Evolutionary conservation across 2,888 invertebrate genomes (phyloP).

Genomic region (Clitarchus hookeri): DNA sequence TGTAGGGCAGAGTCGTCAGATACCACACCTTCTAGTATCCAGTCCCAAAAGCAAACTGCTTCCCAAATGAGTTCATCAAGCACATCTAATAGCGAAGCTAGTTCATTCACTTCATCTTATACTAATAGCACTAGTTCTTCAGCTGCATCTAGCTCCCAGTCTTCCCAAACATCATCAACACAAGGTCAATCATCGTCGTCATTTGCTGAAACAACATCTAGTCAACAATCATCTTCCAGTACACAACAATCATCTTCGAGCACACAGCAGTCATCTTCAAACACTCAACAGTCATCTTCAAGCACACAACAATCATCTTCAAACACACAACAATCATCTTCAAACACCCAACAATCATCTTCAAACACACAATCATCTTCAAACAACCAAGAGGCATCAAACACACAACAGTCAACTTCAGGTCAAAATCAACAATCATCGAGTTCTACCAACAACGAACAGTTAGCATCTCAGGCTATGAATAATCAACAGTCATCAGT

Average conservation of each 20-base stretch:
- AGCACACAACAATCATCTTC: conserved; percentile 5
- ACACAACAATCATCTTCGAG: conserved; percentile 18
- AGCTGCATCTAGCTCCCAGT: conserved; percentile 5
- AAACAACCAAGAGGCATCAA: conserved; percentile 31
- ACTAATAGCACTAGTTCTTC: conserved; percentile 24
- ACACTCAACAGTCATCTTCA: conserved; percentile 16
- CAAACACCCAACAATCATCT: too few species aligned
- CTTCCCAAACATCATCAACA: conserved; percentile 22
- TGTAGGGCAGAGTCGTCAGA: conserved; percentile 26
- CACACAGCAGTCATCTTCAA: conserved; percentile 16
- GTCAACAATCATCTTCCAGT: conserved; percentile 22
- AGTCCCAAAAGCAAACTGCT: conserved; percentile 26
- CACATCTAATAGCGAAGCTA: conserved; percentile 21
- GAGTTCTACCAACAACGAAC: conserved; percentile 22
- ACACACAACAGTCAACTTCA: conserved; percentile 22
- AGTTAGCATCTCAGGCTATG: neutral
- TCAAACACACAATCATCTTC: conserved; percentile 11
- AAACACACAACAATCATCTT: neutral
- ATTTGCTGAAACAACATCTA: neutral
- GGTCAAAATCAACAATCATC: conserved; percentile 22
- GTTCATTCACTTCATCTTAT: conserved; percentile 16
- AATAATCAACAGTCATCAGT: conserved; percentile 31
- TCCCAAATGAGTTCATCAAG: conserved; percentile 16
- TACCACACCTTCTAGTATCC: conserved; percentile 11
- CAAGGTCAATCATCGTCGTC: neutral